Percentiles rank a stretch among this genome's conserved stretches.
These are phyloP conservation scores for Diachrysia chrysitis DNA, from an alignment of 2,888 invertebrate genomes.

Conservation along the genomic window DNA sequence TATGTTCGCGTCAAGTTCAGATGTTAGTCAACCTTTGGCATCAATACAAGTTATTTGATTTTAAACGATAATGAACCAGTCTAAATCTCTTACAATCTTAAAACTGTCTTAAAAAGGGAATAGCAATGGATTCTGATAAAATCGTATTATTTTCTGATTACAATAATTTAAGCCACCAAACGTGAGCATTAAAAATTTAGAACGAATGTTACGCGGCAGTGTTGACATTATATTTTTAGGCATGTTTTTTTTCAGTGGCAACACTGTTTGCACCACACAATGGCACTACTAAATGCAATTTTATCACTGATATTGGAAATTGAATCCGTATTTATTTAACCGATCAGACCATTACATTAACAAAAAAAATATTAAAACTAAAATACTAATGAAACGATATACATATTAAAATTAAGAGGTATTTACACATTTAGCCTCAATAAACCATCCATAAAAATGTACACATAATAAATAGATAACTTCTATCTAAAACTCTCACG, in stretches of 20 bases:
- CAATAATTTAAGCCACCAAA: constrained; percentile 10
- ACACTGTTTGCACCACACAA: constrained; percentile 73
- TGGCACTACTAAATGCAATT: constrained; percentile 86
- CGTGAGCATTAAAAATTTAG: constrained; percentile 12
- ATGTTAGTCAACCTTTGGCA: constrained; percentile 63
- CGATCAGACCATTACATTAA: constrained; percentile 59
- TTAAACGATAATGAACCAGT: constrained; percentile 35
- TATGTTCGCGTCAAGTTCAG: constrained; percentile 27
- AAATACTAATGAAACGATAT: constrained; percentile 64
- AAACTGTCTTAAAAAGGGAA: constrained; percentile 19
- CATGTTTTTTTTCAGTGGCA: constrained; percentile 64
- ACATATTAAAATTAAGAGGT: constrained; percentile 79
- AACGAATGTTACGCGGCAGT: constrained; percentile 47
- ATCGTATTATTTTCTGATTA: constrained; percentile 18
- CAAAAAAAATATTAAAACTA: constrained; percentile 55
- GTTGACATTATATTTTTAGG: constrained; percentile 56
- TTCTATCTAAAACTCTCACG: constrained; percentile 70
- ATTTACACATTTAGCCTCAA: constrained; percentile 86
- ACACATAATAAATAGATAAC: constrained; percentile 83
- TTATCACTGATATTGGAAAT: constrained; percentile 77
- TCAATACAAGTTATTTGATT: constrained; percentile 50
- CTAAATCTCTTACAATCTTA: constrained; percentile 29
- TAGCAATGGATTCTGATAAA: constrained; percentile 36
- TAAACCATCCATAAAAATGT: constrained; percentile 77
- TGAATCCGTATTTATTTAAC: constrained; percentile 60